These are phyloP conservation scores for Alfaro cultratus DNA, from an alignment of 2,797 vertebrate genomes.

Conservation along the genomic window DNA sequence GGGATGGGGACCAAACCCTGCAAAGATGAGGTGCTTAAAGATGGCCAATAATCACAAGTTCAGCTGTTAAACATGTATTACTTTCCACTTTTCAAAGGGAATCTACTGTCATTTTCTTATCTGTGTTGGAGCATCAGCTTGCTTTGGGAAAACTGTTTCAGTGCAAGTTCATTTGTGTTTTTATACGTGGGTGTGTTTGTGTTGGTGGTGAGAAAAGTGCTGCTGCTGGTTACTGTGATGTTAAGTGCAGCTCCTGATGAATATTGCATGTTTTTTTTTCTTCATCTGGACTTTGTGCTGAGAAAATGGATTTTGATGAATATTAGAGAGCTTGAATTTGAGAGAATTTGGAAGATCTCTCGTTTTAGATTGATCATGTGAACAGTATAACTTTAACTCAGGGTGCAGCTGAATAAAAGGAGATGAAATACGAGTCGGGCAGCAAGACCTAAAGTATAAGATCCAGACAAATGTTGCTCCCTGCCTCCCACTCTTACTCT, in stretches of 20 bases:
- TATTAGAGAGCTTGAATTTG: constrained; percentile 23
- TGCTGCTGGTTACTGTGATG: constrained; percentile 33
- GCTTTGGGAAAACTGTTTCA: constrained; percentile 7
- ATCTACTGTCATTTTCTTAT: constrained; percentile 20
- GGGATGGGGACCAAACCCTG: background rate
- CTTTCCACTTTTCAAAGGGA: constrained; percentile 3
- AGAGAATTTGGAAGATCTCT: background rate
- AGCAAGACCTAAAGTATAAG: constrained; percentile 27
- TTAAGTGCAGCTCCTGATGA: constrained; percentile 58
- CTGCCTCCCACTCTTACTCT: constrained; percentile 32
- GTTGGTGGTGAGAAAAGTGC: constrained; percentile 53
- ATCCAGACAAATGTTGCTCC: constrained; percentile 36
- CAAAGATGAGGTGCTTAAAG: background rate
- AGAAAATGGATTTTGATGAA: constrained; percentile 48
- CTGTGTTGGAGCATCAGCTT: constrained; percentile 3
- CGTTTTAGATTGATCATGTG: background rate
- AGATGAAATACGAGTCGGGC: constrained; percentile 13
- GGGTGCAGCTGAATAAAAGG: constrained; percentile 11
- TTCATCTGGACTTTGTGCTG: constrained; percentile 31
- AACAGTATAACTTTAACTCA: constrained; percentile 20
- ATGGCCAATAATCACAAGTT: background rate
- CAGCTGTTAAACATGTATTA: constrained; percentile 21
- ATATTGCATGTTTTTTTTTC: constrained; percentile 54
- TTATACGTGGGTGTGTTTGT: constrained; percentile 61
- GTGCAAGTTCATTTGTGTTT: constrained; percentile 51